These are phyloP conservation scores for Prunella himalayana DNA, from an alignment of 2,113 vertebrate species.

Conservation along the genomic window DNA sequence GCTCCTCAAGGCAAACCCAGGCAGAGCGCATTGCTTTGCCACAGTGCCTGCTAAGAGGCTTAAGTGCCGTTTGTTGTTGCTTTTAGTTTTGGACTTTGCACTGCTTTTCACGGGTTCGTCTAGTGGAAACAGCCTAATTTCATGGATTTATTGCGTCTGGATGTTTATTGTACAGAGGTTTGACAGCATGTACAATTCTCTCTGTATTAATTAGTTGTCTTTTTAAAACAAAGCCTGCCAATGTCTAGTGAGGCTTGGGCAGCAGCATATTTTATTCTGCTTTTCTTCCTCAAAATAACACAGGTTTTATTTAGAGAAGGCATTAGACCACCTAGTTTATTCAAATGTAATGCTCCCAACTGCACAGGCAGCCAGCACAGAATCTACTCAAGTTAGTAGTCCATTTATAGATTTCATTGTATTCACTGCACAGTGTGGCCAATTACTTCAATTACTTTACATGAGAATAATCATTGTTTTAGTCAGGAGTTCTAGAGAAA, in stretches of 20 bases:
- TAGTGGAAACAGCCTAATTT: neutral
- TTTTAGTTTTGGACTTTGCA: neutral
- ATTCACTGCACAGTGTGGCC: neutral
- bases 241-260: neutral
- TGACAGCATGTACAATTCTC: neutral
- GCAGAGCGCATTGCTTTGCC: accelerated
- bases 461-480: neutral
- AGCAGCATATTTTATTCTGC: neutral
- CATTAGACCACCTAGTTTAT: neutral
- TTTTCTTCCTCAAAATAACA: neutral
- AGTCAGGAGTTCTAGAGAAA: neutral
- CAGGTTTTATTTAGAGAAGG: neutral
- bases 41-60: accelerated
- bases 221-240: neutral
- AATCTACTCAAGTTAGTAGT: neutral
- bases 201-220: neutral
- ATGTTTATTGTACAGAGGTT: neutral
- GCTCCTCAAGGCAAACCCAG: accelerated
- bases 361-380: neutral
- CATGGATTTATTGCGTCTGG: neutral
- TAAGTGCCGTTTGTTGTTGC: neutral
- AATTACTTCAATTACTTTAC: neutral
- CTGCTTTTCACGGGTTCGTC: neutral
- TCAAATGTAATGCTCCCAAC: neutral
- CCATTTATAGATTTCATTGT: neutral